Conservation (phyloP, 2,113 vertebrate genomes). For the Nibea albiflora region DNA sequence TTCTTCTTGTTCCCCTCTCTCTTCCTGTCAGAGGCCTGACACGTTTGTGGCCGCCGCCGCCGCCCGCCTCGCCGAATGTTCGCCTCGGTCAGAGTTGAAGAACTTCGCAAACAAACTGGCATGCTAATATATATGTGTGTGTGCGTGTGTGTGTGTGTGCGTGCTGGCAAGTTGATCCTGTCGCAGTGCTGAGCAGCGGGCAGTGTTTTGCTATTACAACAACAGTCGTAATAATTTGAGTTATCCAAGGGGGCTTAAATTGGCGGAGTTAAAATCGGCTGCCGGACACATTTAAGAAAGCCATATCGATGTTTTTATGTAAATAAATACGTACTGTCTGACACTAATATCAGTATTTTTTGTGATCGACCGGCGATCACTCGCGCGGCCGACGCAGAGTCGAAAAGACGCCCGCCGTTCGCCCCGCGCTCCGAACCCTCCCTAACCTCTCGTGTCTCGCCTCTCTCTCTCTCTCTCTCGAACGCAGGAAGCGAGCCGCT, state of each 20-base stretch:
- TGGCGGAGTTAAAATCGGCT: neutral
- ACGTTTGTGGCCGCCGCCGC: neutral
- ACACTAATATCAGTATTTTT: neutral
- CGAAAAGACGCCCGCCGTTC: neutral
- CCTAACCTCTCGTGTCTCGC: neutral
- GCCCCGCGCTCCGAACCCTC: too few relatives aligned
- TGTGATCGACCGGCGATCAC: too few relatives aligned
- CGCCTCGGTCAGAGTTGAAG: neutral
- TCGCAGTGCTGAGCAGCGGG: neutral
- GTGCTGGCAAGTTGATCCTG: neutral
- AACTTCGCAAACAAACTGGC: neutral
- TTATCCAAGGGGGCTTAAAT: neutral
- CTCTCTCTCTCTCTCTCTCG: too few relatives aligned
- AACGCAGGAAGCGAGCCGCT: slow-evolving; percentile 98
- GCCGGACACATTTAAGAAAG: neutral
- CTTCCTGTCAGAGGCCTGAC: neutral
- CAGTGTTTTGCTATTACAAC: neutral
- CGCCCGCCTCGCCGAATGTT: too few relatives aligned
- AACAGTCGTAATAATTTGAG: neutral
- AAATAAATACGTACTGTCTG: neutral
- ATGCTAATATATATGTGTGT: neutral
- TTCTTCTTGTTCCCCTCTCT: neutral
- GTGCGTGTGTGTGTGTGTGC: too few relatives aligned
- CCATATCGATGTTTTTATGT: neutral
- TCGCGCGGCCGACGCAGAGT: neutral